phyloP scores from a whole-genome alignment of 2,888 invertebrate genomes.

The Leucozona laternaria region DNA sequence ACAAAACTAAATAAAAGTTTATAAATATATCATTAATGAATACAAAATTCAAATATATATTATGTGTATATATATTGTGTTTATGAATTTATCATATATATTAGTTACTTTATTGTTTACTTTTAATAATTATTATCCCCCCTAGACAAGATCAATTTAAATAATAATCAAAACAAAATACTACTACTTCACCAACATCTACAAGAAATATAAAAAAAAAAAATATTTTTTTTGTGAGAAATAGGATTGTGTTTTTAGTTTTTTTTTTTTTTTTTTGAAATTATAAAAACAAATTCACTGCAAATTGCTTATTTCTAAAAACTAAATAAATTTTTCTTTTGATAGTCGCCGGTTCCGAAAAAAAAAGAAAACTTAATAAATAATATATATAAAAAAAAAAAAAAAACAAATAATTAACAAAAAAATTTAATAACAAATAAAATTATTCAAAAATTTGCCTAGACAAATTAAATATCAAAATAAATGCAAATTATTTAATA shows the following conservation, averaged over 20 bases:
- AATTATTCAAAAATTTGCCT: conserved; percentile 48
- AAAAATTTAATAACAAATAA: conserved; percentile 31
- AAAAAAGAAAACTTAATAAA: conserved; percentile 44
- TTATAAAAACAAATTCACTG: conserved; percentile 34
- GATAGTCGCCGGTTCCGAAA: conserved; percentile 77
- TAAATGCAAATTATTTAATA: conserved; percentile 40
- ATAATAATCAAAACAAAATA: conserved; percentile 16
- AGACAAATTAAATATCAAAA: conserved; percentile 68
- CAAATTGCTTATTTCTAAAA: conserved; percentile 77
- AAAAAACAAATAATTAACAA: conserved; percentile 38
- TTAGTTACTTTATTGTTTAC: conserved; percentile 70
- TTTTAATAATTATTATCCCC: conserved; percentile 43
- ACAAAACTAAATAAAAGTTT: conserved; percentile 51
- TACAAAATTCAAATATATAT: conserved; percentile 60
- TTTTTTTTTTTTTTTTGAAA: no score
- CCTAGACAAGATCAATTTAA: conserved; percentile 52
- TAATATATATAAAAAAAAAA: conserved; percentile 39
- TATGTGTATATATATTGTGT: conserved; percentile 30
- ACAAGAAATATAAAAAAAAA: background rate
- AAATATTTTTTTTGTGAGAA: conserved; percentile 42
- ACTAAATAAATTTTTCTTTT: conserved; percentile 79
- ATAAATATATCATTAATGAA: conserved; percentile 70
- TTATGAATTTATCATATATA: conserved; percentile 56
- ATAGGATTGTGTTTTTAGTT: conserved; percentile 1
- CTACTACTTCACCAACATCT: conserved; percentile 34